These are phyloP conservation scores for Sialia sialis DNA, from an alignment of 2,113 vertebrate genomes.

Conservation along the genomic window DNA sequence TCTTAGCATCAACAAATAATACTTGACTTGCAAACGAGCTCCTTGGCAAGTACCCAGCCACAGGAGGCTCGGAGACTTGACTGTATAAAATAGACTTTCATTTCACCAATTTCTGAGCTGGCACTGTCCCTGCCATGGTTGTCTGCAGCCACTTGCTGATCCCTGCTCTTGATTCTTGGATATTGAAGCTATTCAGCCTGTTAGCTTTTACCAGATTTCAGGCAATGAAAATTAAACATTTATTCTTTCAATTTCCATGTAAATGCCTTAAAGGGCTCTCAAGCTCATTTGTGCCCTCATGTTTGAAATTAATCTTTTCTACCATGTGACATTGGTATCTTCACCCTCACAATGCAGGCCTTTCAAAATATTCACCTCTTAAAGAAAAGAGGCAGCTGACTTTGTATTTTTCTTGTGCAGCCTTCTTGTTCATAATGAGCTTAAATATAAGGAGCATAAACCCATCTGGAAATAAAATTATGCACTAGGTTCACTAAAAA, in stretches of 20 bases:
- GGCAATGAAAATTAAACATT: constrained; percentile 34
- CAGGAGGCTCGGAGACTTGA: background rate
- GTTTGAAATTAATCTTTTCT: constrained; percentile 55
- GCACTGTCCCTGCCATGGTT: background rate
- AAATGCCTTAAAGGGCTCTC: constrained; percentile 62
- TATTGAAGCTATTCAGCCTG: background rate
- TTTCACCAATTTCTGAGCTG: background rate
- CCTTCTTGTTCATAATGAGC: constrained; percentile 60
- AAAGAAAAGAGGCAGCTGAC: background rate
- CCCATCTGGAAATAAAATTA: constrained; percentile 71
- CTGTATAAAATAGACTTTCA: background rate
- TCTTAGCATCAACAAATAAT: constrained; percentile 58
- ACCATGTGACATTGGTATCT: background rate
- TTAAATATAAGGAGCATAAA: constrained; percentile 72
- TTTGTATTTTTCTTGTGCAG: constrained; percentile 49
- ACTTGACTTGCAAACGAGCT: constrained; percentile 60
- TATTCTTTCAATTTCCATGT: constrained; percentile 57
- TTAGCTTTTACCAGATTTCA: background rate
- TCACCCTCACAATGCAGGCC: background rate
- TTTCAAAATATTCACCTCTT: constrained; percentile 39
- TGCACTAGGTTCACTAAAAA: constrained; percentile 54
- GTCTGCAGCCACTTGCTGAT: background rate
- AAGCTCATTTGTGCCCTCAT: constrained; percentile 34
- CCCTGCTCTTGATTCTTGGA: background rate
- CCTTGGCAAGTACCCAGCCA: constrained; percentile 31